These are phyloP conservation scores for Myathropa florea DNA, from an alignment of 2,888 invertebrate genomes.

Conservation along the genomic window DNA sequence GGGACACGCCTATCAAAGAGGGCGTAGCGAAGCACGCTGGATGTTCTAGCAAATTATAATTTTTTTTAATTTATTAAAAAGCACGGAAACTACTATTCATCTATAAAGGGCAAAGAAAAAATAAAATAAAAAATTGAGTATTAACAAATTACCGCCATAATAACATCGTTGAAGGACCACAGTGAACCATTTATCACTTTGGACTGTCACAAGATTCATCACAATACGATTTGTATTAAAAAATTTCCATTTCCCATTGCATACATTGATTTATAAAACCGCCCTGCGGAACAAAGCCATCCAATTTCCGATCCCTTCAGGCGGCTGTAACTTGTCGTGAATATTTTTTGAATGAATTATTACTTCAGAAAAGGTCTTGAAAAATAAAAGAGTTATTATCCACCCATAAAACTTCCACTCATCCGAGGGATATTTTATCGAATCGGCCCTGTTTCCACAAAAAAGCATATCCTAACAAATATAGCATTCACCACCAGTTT, in stretches of 20 bases:
- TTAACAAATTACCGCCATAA: too few species aligned
- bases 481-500: not conserved
- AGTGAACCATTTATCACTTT: too few species aligned
- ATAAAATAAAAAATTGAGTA: too few species aligned
- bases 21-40: too few species aligned
- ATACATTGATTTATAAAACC: not conserved
- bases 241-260: not conserved
- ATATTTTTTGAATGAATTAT: not conserved
- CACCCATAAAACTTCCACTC: not conserved
- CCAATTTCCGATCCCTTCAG: not conserved
- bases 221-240: not conserved
- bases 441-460: not conserved
- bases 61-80: too few species aligned
- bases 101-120: too few species aligned
- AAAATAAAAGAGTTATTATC: not conserved
- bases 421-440: not conserved
- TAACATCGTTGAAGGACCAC: too few species aligned
- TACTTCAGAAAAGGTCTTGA: not conserved
- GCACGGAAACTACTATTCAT: too few species aligned
- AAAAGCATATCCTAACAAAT: not conserved
- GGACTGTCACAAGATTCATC: too few species aligned
- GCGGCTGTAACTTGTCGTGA: not conserved
- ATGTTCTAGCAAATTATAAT: too few species aligned
- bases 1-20: too few species aligned
- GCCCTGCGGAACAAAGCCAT: not conserved